Evolutionary conservation across 2,888 invertebrate genomes (phyloP).

Genomic region (Smittia aterrima): DNA sequence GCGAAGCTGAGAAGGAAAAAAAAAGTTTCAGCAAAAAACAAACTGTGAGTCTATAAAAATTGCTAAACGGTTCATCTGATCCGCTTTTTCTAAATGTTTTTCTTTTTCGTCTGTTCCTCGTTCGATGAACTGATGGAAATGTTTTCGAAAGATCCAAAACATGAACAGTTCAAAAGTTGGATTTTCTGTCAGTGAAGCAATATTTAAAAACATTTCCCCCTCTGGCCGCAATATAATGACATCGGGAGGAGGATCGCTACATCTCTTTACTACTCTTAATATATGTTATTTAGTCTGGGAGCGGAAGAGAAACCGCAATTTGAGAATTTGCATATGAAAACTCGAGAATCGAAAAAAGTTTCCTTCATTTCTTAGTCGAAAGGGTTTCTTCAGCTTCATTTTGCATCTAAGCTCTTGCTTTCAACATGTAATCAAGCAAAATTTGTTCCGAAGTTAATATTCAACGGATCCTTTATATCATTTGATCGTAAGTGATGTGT

Average conservation of each 20-base stretch:
- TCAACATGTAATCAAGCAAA: not conserved
- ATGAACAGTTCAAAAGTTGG: not conserved
- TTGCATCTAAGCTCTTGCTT: not conserved
- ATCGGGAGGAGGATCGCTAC: not conserved
- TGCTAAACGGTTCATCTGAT: constrained; percentile 1
- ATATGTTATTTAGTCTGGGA: not conserved
- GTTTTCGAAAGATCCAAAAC: not conserved
- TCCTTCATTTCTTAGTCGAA: not conserved
- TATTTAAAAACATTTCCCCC: not conserved
- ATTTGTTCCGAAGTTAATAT: not conserved
- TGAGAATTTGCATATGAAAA: not conserved
- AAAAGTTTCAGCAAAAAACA: not conserved
- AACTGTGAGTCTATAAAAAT: not conserved
- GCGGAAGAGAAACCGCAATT: not conserved
- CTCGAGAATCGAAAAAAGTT: not conserved
- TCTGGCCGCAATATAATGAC: not conserved
- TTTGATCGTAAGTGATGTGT: not conserved
- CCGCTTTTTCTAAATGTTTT: not conserved
- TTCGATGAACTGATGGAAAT: not conserved
- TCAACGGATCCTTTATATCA: not conserved
- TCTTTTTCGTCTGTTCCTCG: not conserved
- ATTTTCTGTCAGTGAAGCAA: not conserved
- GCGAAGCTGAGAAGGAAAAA: not conserved
- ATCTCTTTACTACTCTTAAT: not conserved
- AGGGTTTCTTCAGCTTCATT: not conserved